Base-by-base conservation (phyloP, 2,888 invertebrate genomes). In the Amaurobius ferox region DNA sequence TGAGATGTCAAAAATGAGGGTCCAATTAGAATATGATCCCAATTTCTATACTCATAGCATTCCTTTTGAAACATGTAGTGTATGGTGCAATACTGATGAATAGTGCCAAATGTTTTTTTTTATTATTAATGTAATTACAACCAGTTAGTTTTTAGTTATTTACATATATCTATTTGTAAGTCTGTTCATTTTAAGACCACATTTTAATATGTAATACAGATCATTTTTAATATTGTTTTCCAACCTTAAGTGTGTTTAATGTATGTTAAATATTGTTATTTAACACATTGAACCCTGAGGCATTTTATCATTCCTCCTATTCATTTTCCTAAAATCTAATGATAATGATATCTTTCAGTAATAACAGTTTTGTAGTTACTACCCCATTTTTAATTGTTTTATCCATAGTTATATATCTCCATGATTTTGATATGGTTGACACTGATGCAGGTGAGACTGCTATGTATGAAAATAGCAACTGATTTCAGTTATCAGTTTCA, bases 71-170 rank as follows among this genome's bases (percentile, higher is more conserved):
- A 64, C 62, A 74, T 55, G 40, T 76, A 79, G 74, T 39, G 62
- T 73, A 39, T 86, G 86, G 86, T 86, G 86, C 86, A 86, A 86
- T 86, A 86, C 79, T 73, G 48, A 74, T 30, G 44, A 71, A 67
- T 79, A 86, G 86, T 86, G 86, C 86, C 86, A 86, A 86, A 86
- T 86, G 68, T 78, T 29, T 79, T 76, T 79, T 32, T 68, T 74
- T 68, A 62, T 74, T 26, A 70, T 64, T 72, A 70, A 68, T 76
- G 23, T 81, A 68, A 62, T 67, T 44, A 64, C 66, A 30, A 66
- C 48, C 19, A 44, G 66, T 32, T 77, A 76, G 70, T 76, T 70
- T 81, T 81, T 85, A 76, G 62, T 76, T 55, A 55, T 23, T 19
- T 55, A 55, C 23, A 11, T 55, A 23, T 55, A 23, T 23, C 23